Base-by-base conservation (phyloP, 2,888 invertebrate genomes). In the Machimus rusticus region DNA sequence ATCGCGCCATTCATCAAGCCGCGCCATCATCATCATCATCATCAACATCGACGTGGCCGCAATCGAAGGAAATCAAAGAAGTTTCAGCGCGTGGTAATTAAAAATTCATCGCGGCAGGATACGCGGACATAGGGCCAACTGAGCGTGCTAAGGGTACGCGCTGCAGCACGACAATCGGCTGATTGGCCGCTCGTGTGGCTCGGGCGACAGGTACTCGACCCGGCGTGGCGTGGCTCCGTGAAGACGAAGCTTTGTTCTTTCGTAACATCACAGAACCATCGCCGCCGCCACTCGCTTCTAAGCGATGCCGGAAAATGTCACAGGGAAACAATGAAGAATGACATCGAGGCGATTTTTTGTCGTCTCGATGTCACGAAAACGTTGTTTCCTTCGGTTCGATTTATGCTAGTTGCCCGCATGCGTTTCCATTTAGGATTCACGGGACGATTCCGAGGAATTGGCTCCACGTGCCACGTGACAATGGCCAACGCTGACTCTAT, bases 241-340 rank as follows among this genome's bases (percentile, higher is more conserved):
- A 16, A 23, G 9, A 37, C 23, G 74, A 16, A 76, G 37, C 31
- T 16, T 76, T n/a, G 76, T 34, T 37, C 76, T 34, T 39, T 39
- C 39, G 76, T 39, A 37, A 76, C 76, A 76, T 37, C 39, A n/a
- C 12, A 76, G 37, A 76, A 76, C 39, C 37, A 8, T 37, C 76
- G 39, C 34, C 39, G 34, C 34, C 28, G 76, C 28, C 19, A 8
- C 66, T 66, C 66, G 66, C 66, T 23, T 66, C 66, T 66, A 28
- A 12, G 39, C 76, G 76, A 76, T 76, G 76, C 76, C 76, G 76
- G 76, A 76, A 76, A 76, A 76, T 76, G 76, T 76, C 76, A 76
- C 76, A 76, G 34, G 51, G 14, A 76, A 34, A 76, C 76, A 76
- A 76, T 76, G 76, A 76, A 34, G 76, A 76, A 76, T 76, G 76